These are phyloP conservation scores for Typhlichthys eigenmanni DNA, from an alignment of 2,797 vertebrate genomes.

Conservation along the genomic window DNA sequence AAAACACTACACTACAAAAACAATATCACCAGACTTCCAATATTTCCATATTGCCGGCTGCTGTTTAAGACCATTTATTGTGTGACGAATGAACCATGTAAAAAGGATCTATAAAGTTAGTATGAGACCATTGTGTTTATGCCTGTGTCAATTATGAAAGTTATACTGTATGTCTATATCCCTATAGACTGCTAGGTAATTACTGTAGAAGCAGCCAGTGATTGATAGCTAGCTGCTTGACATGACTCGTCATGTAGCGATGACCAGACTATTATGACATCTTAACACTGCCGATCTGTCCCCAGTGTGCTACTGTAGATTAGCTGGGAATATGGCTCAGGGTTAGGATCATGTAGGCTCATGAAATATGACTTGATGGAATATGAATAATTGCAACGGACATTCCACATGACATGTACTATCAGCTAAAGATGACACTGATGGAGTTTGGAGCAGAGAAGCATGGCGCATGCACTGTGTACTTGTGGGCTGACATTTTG, in stretches of 20 bases:
- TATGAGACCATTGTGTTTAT: neutral
- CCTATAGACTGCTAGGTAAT: neutral
- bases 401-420: slow-evolving; percentile 22
- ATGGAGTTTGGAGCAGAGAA: slow-evolving; percentile 27
- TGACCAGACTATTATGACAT: slow-evolving; percentile 18
- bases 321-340: slow-evolving; percentile 10
- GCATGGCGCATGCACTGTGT: neutral
- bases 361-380: slow-evolving; percentile 18
- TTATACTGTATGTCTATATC: neutral
- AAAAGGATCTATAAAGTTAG: no score
- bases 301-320: slow-evolving; percentile 22
- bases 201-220: neutral
- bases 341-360: slow-evolving; percentile 12
- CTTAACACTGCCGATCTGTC: slow-evolving; percentile 16
- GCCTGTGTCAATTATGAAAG: slow-evolving; percentile 12
- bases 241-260: slow-evolving; percentile 16
- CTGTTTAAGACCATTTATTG: no score
- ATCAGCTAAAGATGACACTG: slow-evolving; percentile 23
- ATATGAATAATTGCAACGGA: slow-evolving; percentile 33
- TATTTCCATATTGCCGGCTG: no score
- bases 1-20: no score
- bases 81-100: no score
- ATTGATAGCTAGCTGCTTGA: slow-evolving; percentile 22
- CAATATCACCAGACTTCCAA: no score
- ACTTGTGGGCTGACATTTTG: slow-evolving; percentile 35